These are phyloP conservation scores for Tricholaema leucomelas DNA, from an alignment of 2,113 vertebrate species.

Conservation along the genomic window DNA sequence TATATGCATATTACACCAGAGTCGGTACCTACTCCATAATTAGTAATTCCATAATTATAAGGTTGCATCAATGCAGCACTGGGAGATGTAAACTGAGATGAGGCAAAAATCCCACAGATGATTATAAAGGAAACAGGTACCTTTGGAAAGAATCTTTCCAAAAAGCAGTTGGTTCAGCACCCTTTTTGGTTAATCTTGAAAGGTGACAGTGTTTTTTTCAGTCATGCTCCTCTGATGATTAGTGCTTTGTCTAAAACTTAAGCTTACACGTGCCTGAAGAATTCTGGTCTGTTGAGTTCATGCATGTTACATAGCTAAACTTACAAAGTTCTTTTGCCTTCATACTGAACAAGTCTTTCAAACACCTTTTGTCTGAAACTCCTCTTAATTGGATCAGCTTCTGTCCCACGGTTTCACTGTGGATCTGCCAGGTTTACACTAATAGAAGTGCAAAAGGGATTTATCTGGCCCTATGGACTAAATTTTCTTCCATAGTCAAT, in stretches of 20 bases:
- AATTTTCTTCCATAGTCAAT: not conserved
- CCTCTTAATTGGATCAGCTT: not conserved
- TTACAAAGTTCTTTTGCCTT: not conserved
- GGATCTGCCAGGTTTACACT: not conserved
- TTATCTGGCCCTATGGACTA: not conserved
- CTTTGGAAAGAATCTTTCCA: not conserved
- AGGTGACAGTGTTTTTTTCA: not conserved
- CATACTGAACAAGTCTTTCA: not conserved
- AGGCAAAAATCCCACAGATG: not conserved
- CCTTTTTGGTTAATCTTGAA: no score
- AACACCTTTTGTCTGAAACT: not conserved
- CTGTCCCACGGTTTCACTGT: not conserved
- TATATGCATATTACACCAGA: not conserved
- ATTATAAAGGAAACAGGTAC: not conserved
- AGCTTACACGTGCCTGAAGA: no score
- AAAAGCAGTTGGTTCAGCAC: not conserved
- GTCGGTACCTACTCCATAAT: not conserved
- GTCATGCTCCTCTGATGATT: not conserved
- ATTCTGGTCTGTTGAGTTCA: not conserved
- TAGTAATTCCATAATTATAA: not conserved
- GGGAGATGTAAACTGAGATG: not conserved
- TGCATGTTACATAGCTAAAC: not conserved
- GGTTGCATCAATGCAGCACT: not conserved
- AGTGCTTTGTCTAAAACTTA: no score
- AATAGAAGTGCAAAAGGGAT: not conserved